Evolutionary conservation across 2,888 invertebrate genomes (phyloP).

Genomic region (Agonopterix heracliana): DNA sequence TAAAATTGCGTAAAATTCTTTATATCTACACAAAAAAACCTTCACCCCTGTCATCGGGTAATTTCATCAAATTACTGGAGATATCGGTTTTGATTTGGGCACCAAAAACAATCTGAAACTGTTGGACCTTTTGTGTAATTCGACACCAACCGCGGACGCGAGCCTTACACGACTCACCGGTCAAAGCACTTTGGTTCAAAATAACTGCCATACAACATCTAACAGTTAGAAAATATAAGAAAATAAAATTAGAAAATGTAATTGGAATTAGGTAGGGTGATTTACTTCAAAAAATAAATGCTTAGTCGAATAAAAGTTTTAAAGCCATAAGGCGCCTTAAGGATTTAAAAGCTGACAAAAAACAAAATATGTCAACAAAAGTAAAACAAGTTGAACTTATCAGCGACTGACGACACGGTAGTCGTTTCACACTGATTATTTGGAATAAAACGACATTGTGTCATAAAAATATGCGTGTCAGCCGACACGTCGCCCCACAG

Average conservation of each 20-base stretch:
- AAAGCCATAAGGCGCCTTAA: too few species aligned
- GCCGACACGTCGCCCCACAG: slow-evolving; percentile 49
- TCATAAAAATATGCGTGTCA: slow-evolving; percentile 69
- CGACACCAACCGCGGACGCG: slow-evolving; percentile 53
- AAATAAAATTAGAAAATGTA: not conserved
- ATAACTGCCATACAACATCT: slow-evolving; percentile 29
- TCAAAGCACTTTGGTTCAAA: slow-evolving; percentile 38
- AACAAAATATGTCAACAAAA: slow-evolving; percentile 15
- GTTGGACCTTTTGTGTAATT: slow-evolving; percentile 64
- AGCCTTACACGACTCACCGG: slow-evolving; percentile 38
- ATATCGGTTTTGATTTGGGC: slow-evolving; percentile 63
- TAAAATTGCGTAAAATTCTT: slow-evolving; percentile 15
- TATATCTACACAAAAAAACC: slow-evolving; percentile 22
- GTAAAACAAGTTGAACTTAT: slow-evolving; percentile 35
- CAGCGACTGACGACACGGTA: slow-evolving; percentile 52
- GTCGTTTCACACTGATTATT: slow-evolving; percentile 64
- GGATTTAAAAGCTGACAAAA: not conserved
- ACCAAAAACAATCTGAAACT: slow-evolving; percentile 55
- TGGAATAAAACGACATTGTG: slow-evolving; percentile 56
- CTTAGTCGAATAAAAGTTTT: too few species aligned
- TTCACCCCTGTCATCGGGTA: slow-evolving; percentile 47
- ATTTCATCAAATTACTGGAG: slow-evolving; percentile 62
- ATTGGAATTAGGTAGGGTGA: too few species aligned
- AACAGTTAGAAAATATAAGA: slow-evolving; percentile 14
- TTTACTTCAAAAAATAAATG: too few species aligned